A percentile compares a stretch with the other conserved stretches of the same genome.
Conservation (phyloP, 2,797 vertebrate genomes). For the Microcaecilia unicolor region DNA sequence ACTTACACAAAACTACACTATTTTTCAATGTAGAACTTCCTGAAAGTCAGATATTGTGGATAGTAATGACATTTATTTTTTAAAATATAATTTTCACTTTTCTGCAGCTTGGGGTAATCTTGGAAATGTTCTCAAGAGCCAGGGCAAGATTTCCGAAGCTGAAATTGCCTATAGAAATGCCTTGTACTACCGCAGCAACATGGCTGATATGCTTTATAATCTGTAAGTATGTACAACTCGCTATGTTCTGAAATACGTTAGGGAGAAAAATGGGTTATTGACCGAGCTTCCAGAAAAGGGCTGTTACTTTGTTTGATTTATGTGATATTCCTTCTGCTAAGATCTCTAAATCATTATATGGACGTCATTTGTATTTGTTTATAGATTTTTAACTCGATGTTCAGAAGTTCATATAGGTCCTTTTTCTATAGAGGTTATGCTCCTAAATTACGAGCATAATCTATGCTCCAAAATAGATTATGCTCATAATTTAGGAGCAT, state of each 20-base stretch:
- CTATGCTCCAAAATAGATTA: no score
- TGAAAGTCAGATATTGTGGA: conserved; percentile 16
- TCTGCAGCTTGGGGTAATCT: conserved; percentile 95
- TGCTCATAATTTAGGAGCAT: no score
- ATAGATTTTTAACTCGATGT: background rate
- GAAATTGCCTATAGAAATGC: conserved; percentile 94
- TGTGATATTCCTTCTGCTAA: no score
- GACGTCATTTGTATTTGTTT: conserved; percentile 8
- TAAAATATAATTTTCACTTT: conserved; percentile 50
- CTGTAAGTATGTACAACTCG: conserved; percentile 82
- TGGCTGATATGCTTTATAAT: conserved; percentile 99
- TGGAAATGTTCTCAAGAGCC: conserved; percentile 97
- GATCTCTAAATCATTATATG: conserved; percentile 18
- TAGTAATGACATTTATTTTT: conserved; percentile 36
- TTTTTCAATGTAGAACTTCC: conserved; percentile 23
- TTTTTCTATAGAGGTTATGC: no score
- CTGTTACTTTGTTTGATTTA: conserved; percentile 2
- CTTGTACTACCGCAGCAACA: conserved; percentile 96
- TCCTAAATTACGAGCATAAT: no score
- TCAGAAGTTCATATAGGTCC: background rate
- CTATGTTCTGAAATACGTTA: conserved; percentile 21
- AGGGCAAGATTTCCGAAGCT: conserved; percentile 88
- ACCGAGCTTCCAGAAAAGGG: conserved; percentile 17
- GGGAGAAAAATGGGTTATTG: conserved; percentile 16
- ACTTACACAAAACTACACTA: no score